Conservation (phyloP, 2,888 invertebrate species). For the Miltochrista miniata region DNA sequence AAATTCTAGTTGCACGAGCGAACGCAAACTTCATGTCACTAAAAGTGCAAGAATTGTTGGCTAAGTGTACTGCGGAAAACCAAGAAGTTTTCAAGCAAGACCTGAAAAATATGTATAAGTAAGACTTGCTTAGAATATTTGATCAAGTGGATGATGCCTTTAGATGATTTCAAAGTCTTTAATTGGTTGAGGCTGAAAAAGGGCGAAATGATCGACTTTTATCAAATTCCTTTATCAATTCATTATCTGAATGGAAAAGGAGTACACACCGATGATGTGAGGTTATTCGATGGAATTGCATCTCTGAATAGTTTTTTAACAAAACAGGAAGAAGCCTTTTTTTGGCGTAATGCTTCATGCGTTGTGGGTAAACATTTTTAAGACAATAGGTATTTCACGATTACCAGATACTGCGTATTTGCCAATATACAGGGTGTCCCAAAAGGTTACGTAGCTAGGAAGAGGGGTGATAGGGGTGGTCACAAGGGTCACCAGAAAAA, state of each 20-base stretch:
- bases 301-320: constrained; percentile 25
- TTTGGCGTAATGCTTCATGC: constrained; percentile 20
- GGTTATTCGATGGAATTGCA: constrained; percentile 19
- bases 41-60: constrained; percentile 17
- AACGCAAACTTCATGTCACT: constrained; percentile 22
- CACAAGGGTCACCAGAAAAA: too few species aligned
- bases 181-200: constrained; percentile 22
- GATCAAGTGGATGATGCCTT: constrained; percentile 16
- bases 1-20: constrained; percentile 18
- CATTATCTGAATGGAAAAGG: constrained; percentile 19
- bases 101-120: constrained; percentile 22
- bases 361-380: constrained; percentile 26
- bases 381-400: constrained; percentile 26
- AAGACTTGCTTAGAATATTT: constrained; percentile 22
- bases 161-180: constrained; percentile 11
- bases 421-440: too few species aligned
- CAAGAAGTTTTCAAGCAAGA: constrained; percentile 21
- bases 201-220: constrained; percentile 20
- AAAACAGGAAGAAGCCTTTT: constrained; percentile 23
- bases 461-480: too few species aligned
- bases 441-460: too few species aligned
- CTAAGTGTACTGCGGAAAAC: constrained; percentile 18
- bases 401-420: constrained; percentile 24
- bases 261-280: constrained; percentile 18
- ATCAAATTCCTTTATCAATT: constrained; percentile 19